Evolutionary conservation across 2,113 vertebrate genomes (phyloP).

Genomic region (Stegastes partitus): DNA sequence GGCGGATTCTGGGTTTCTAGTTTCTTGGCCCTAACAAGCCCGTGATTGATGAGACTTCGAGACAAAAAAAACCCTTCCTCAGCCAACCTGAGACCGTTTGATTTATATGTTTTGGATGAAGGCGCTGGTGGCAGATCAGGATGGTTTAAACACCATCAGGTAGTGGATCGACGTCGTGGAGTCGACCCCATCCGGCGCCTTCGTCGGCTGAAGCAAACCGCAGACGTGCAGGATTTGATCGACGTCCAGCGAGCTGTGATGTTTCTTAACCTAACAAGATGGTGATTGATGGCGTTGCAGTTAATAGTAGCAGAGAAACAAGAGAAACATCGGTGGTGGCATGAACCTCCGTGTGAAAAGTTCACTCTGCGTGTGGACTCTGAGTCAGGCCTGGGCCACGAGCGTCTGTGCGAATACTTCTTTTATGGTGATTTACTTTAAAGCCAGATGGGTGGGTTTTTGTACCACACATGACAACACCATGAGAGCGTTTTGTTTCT

Average conservation of each 20-base stretch:
- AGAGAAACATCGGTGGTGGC: constrained; percentile 20
- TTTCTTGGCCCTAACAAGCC: constrained; percentile 50
- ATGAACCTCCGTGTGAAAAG: constrained; percentile 59
- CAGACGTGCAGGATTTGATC: constrained; percentile 39
- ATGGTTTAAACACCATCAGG: constrained; percentile 22
- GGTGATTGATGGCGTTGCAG: constrained; percentile 49
- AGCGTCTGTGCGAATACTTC: constrained; percentile 40
- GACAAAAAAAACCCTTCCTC: constrained; percentile 29
- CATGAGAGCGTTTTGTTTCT: constrained; percentile 20
- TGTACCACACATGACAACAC: constrained; percentile 52
- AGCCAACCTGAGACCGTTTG: constrained; percentile 22
- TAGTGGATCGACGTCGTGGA: background rate
- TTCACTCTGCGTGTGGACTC: constrained; percentile 66
- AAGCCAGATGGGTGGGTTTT: constrained; percentile 64
- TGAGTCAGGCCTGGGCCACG: constrained; percentile 65
- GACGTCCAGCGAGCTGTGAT: constrained; percentile 45
- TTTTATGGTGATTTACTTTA: constrained; percentile 54
- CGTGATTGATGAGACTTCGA: constrained; percentile 58
- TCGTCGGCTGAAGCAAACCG: constrained; percentile 29
- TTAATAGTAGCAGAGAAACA: constrained; percentile 14
- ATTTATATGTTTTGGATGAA: constrained; percentile 28
- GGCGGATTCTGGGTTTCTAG: constrained; percentile 33
- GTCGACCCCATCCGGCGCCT: constrained; percentile 46
- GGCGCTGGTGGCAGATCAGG: constrained; percentile 9
- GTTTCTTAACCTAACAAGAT: constrained; percentile 18